These are phyloP conservation scores for Phyllotreta striolata DNA, from an alignment of 2,888 invertebrate species.

Conservation along the genomic window DNA sequence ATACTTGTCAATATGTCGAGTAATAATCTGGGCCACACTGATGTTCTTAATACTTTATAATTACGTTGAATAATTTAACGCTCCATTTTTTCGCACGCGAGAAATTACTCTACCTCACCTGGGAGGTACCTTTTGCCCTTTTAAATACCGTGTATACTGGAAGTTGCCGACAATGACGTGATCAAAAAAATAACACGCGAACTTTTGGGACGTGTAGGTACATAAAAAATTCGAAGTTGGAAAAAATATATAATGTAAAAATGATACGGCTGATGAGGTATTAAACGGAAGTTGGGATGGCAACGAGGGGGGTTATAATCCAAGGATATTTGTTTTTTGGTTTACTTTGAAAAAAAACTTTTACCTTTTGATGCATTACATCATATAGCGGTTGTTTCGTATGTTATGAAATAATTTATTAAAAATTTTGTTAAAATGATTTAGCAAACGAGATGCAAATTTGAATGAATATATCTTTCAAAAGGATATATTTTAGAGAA, in stretches of 20 bases:
- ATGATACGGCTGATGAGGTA: constrained; percentile 21
- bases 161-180: constrained; percentile 29
- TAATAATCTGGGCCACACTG: constrained; percentile 5
- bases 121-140: constrained; percentile 21
- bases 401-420: too few relatives aligned
- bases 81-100: constrained; percentile 21
- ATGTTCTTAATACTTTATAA: constrained; percentile 18
- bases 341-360: too few relatives aligned
- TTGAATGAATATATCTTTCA: too few relatives aligned
- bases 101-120: constrained; percentile 20
- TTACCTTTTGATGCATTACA: too few relatives aligned
- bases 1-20: not conserved
- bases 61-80: constrained; percentile 21
- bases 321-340: too few relatives aligned
- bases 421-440: too few relatives aligned
- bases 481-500: too few relatives aligned
- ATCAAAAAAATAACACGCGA: constrained; percentile 29
- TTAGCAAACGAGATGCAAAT: too few relatives aligned
- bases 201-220: constrained; percentile 21
- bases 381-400: too few relatives aligned
- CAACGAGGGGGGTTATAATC: too few relatives aligned
- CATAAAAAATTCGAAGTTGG: constrained; percentile 22
- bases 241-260: constrained; percentile 15
- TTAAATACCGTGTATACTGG: constrained; percentile 21
- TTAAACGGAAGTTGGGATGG: constrained; percentile 9